Evolutionary conservation across 2,113 vertebrate species (phyloP).

Genomic region (Phylloscopus whistleri): DNA sequence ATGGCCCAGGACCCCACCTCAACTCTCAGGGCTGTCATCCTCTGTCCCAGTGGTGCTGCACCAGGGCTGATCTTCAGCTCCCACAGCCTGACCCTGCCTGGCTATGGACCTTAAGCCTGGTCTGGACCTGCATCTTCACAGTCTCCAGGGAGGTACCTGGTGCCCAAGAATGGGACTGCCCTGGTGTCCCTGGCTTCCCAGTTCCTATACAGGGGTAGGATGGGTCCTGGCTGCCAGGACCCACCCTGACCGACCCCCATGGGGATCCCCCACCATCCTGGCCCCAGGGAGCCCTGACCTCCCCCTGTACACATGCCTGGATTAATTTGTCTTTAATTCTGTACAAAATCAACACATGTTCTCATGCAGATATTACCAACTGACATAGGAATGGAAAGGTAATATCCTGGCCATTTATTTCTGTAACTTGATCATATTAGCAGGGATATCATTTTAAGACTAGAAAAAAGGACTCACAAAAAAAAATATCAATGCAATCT

Average conservation of each 20-base stretch:
- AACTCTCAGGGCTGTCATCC: background rate
- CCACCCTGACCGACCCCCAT: background rate
- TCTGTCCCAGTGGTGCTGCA: accelerated
- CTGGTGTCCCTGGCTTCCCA: background rate
- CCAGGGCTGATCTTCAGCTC: accelerated
- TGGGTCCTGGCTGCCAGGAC: background rate
- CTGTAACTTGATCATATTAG: slow-evolving; percentile 48
- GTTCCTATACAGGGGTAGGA: background rate
- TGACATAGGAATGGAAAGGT: background rate
- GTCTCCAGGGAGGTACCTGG: background rate
- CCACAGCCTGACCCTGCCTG: background rate
- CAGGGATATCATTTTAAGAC: slow-evolving; percentile 23
- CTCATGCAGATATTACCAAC: background rate
- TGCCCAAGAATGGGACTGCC: background rate
- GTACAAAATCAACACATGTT: accelerated
- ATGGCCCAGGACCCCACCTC: background rate
- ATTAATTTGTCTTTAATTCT: background rate
- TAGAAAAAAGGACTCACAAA: background rate
- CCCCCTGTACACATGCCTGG: accelerated
- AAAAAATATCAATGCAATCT: slow-evolving; percentile 33
- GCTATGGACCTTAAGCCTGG: accelerated
- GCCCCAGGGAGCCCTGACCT: too few species aligned
- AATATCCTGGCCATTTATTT: slow-evolving; percentile 15
- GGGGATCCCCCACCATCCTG: accelerated
- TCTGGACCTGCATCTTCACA: accelerated